phyloP scores from a whole-genome alignment of 2,888 invertebrate species.

The Ichneumoninae sp. region DNA sequence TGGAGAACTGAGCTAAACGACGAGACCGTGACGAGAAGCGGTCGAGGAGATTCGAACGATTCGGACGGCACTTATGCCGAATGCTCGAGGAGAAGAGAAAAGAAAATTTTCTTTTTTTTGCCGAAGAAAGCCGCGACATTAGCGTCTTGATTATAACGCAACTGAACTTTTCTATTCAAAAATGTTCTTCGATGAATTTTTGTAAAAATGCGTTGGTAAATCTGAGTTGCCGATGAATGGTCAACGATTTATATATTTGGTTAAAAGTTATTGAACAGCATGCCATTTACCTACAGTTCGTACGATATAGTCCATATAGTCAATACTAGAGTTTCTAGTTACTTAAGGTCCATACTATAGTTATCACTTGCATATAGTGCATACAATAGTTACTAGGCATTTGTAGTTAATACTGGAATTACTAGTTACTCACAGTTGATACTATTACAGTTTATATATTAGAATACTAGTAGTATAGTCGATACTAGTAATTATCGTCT shows the following conservation, averaged over 20 bases:
- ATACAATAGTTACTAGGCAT: no score
- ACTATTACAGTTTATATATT: no score
- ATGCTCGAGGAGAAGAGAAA: not conserved
- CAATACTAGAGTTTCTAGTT: no score
- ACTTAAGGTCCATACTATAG: no score
- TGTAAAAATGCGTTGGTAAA: not conserved
- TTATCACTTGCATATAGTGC: no score
- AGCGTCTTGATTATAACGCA: not conserved
- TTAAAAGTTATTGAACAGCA: not conserved
- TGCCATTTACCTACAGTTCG: not conserved
- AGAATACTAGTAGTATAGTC: no score
- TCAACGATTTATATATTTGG: not conserved
- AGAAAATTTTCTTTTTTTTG: not conserved
- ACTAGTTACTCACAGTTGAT: no score
- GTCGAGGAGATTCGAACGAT: not conserved
- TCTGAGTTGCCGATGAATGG: not conserved
- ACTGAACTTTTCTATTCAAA: not conserved
- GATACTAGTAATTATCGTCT: no score
- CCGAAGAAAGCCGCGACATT: not conserved
- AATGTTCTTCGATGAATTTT: not conserved
- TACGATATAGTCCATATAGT: no score
- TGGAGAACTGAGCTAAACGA: not conserved
- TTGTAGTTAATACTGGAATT: no score
- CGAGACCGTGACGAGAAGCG: not conserved
- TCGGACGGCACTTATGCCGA: not conserved